Evolutionary conservation across 2,888 invertebrate genomes (phyloP), one percentile per base, ranked within the genome.

Genomic region (Drosophila mimetica): DNA sequence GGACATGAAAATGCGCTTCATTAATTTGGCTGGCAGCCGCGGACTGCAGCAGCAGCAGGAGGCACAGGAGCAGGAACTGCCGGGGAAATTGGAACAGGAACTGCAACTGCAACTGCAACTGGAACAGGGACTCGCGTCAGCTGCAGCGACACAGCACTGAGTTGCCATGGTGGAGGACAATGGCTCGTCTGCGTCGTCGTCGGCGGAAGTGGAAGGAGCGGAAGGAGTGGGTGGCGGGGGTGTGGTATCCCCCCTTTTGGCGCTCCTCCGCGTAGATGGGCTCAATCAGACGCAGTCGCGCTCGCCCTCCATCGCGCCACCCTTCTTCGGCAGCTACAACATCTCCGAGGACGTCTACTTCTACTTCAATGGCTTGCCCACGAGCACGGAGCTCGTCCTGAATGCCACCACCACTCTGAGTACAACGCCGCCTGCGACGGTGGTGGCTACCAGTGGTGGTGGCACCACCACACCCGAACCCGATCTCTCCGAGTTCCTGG

Each of bases 281-380:
- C 73, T 74, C 72, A 90, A 90, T 73, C 88, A 79, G 64, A 84
- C 89, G 16, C 67, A 67, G 50, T 30, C 46, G 18, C 66, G 16
- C 8, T 4, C 58, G 0, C 50, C 50, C 14, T 2, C 61, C 41
- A 47, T 22, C 25, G 7, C 79, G 42, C 79, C 89, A 36, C 79
- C 87, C 44, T 84, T 91, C 64, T 91, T 86, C 61, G 90, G 89
- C 66, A 90, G 87, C 74, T 91, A 89, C 80, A 91, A 91, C 71
- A 89, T 90, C 73, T 91, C 91, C 48, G 91, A 91, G 61, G 91
- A 91, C 57, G 82, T 91, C 13, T 90, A 86, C 76, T 89, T 89
- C 74, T 91, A 91, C 48, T 90, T 90, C 74, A 91, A 91, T 76
- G 88, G 90, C 32, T 82, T 88, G 30, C 65, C 76, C 11, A 73